phyloP scores from a whole-genome alignment of 2,888 invertebrate species.

The Chymomyza procnemis region DNA sequence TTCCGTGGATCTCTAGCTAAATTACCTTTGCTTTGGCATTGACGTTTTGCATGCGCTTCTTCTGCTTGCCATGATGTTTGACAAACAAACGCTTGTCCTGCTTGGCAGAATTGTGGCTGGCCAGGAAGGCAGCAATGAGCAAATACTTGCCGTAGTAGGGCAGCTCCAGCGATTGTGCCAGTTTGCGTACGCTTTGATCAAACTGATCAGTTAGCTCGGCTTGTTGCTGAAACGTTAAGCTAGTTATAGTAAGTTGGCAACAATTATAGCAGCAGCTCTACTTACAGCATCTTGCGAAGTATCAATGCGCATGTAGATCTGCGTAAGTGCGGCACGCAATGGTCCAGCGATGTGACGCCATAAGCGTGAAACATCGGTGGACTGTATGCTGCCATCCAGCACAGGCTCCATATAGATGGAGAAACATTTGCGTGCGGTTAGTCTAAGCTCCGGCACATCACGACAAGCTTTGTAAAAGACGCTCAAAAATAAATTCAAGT shows the following conservation, averaged over 20 bases:
- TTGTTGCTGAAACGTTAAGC: neutral
- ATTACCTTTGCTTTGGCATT: constrained; percentile 81
- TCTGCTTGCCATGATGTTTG: constrained; percentile 87
- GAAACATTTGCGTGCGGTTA: constrained; percentile 89
- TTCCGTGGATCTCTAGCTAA: neutral
- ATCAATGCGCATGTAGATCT: constrained; percentile 86
- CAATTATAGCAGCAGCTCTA: neutral
- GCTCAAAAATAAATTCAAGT: constrained; percentile 89
- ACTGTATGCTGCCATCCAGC: constrained; percentile 82
- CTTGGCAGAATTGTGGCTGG: constrained; percentile 94
- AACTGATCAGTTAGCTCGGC: neutral
- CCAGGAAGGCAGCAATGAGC: constrained; percentile 92
- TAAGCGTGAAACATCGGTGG: constrained; percentile 84
- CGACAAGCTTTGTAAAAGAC: constrained; percentile 91
- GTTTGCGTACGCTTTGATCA: constrained; percentile 79
- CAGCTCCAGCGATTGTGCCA: constrained; percentile 86
- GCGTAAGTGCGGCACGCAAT: constrained; percentile 86
- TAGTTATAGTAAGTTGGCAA: no score
- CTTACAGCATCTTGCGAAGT: constrained; percentile 34
- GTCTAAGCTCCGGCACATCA: constrained; percentile 89
- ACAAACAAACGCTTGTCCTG: constrained; percentile 92
- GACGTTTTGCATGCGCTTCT: constrained; percentile 83
- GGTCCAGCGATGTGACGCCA: constrained; percentile 90
- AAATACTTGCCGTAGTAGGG: constrained; percentile 94
- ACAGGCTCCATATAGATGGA: constrained; percentile 89